phyloP scores from a whole-genome alignment of 2,888 invertebrate species.

The Chaetogeoica ovagalla region DNA sequence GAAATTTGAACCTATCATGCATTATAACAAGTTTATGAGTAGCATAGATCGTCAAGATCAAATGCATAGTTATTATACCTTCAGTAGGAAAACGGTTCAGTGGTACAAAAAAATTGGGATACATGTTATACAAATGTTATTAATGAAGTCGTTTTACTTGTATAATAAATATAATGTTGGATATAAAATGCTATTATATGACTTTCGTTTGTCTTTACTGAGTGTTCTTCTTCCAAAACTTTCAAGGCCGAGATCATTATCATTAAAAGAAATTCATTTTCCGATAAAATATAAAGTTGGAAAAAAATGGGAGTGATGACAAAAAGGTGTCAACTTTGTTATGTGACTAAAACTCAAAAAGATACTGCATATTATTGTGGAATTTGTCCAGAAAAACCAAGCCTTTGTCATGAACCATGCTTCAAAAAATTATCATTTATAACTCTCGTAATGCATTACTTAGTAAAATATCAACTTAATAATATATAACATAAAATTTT shows the following conservation, averaged over 20 bases:
- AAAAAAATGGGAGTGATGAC: not conserved
- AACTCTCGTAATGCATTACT: not conserved
- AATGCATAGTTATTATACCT: conserved; percentile 33
- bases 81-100: not conserved
- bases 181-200: not conserved
- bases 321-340: conserved; percentile 1
- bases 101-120: conserved; percentile 6
- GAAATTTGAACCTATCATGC: too few species aligned
- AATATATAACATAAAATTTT: not conserved
- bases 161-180: not conserved
- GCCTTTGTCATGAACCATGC: not conserved
- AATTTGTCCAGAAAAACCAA: not conserved
- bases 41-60: conserved; percentile 39
- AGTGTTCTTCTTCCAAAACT: not conserved
- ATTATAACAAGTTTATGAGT: conserved; percentile 1
- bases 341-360: not conserved
- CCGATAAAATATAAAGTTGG: not conserved
- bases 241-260: not conserved
- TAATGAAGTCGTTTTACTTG: not conserved
- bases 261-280: not conserved
- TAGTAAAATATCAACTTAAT: not conserved
- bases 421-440: not conserved
- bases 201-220: not conserved
- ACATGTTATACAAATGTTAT: not conserved
- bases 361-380: not conserved